phyloP scores from a whole-genome alignment of 2,888 invertebrate genomes.

The Heliconius sara region DNA sequence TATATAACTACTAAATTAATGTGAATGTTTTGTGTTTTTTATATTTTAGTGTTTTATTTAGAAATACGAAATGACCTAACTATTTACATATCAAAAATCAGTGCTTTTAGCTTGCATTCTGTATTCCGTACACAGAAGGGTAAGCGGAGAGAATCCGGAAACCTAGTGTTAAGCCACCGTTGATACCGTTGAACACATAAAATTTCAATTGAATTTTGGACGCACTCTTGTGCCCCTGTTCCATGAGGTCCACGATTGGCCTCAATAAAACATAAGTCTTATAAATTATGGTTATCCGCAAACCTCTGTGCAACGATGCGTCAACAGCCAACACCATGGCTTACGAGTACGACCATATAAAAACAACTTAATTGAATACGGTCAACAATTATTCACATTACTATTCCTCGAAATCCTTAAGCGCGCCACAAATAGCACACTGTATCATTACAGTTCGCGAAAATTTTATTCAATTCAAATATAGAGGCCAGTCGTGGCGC shows the following conservation, averaged over 20 bases:
- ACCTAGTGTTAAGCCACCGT: not conserved
- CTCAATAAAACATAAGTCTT: conserved; percentile 37
- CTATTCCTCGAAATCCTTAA: conserved; percentile 18
- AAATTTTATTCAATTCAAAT: not conserved
- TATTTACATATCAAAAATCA: too few species aligned
- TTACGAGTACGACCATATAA: conserved; percentile 38
- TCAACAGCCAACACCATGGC: conserved; percentile 42
- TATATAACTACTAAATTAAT: conserved; percentile 24
- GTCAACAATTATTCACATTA: conserved; percentile 26
- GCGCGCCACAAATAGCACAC: not conserved
- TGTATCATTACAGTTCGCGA: conserved; percentile 20
- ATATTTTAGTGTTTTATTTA: not conserved
- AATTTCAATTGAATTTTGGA: too few species aligned
- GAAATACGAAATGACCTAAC: too few species aligned
- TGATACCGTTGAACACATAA: too few species aligned
- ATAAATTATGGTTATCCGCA: conserved; percentile 29
- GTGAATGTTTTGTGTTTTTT: not conserved
- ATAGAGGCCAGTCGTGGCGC: too few species aligned
- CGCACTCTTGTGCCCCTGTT: too few species aligned
- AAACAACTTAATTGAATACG: conserved; percentile 29
- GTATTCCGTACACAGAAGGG: too few species aligned
- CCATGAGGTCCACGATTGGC: too few species aligned
- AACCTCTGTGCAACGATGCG: conserved; percentile 33
- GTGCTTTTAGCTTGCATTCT: too few species aligned
- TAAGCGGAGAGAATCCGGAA: too few species aligned